A percentile compares a stretch with the other conserved stretches of the same genome.
phyloP scores from a whole-genome alignment of 2,113 vertebrate species.

The Sceloporus undulatus region DNA sequence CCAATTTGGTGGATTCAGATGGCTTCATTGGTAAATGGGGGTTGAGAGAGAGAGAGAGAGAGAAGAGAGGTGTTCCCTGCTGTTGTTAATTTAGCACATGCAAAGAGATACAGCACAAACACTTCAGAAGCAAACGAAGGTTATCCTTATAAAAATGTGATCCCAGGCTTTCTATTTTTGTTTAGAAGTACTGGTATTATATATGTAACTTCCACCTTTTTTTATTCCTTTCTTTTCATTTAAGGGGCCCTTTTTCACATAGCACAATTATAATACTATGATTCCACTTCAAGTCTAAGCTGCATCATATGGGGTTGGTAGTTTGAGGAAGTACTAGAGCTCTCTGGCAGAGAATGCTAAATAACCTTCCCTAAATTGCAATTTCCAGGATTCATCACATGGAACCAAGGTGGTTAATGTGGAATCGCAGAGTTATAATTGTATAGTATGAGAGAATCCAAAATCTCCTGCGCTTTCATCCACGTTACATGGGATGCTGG shows the following conservation, averaged over 20 bases:
- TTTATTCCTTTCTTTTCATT: not conserved
- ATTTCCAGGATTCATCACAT: no score
- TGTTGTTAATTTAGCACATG: constrained; percentile 46
- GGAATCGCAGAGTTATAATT: no score
- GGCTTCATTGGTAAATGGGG: constrained; percentile 69
- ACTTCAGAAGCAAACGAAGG: not conserved
- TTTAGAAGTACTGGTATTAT: constrained; percentile 10
- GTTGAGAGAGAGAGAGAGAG: not conserved
- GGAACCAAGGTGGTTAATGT: no score
- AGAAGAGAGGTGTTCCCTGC: constrained; percentile 23
- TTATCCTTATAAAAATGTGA: constrained; percentile 17
- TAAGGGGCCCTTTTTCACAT: not conserved
- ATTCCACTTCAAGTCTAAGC: no score
- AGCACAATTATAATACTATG: no score
- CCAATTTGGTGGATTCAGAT: constrained; percentile 65
- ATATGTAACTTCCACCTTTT: not conserved
- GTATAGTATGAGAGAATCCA: no score
- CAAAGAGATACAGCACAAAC: not conserved
- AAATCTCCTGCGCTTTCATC: no score
- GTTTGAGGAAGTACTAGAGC: no score
- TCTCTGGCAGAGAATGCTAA: no score
- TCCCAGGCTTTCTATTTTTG: constrained; percentile 45
- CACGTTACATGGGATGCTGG: no score
- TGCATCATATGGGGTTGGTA: no score
- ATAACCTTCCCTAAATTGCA: no score